These are phyloP conservation scores for Hesperia comma DNA, from an alignment of 2,888 invertebrate species.

Conservation along the genomic window DNA sequence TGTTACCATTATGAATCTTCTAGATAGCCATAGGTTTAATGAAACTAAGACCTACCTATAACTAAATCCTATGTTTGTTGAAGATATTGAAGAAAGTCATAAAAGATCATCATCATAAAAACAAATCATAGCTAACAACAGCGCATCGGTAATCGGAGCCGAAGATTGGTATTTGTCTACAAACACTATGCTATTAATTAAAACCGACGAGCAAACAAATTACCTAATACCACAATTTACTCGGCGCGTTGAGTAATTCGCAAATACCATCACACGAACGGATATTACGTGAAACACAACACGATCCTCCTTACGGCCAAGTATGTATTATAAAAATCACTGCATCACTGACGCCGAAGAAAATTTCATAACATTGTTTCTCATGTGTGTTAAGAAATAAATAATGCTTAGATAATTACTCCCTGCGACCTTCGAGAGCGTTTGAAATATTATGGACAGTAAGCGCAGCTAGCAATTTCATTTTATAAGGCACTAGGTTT, in stretches of 20 bases:
- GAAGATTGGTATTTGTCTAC: conserved; percentile 17
- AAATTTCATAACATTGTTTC: conserved; percentile 31
- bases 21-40: too few species aligned
- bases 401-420: conserved; percentile 12
- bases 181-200: conserved; percentile 12
- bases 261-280: conserved; percentile 29
- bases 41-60: too few species aligned
- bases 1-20: too few species aligned
- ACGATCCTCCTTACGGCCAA: conserved; percentile 21
- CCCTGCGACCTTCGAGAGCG: conserved; percentile 16
- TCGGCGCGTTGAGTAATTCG: conserved; percentile 18
- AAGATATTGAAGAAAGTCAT: too few species aligned
- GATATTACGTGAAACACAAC: conserved; percentile 26
- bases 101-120: not conserved
- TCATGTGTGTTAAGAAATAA: conserved; percentile 23
- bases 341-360: conserved; percentile 7
- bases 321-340: conserved; percentile 32
- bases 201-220: conserved; percentile 11
- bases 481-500: conserved; percentile 19
- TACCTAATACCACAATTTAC: conserved; percentile 17
- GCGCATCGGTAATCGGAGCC: not conserved
- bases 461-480: not conserved
- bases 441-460: conserved; percentile 14
- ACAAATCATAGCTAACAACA: not conserved
- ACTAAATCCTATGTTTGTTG: too few species aligned